Base-by-base conservation (phyloP, 1,140 invertebrate species). In the Kradibia gibbosae region DNA sequence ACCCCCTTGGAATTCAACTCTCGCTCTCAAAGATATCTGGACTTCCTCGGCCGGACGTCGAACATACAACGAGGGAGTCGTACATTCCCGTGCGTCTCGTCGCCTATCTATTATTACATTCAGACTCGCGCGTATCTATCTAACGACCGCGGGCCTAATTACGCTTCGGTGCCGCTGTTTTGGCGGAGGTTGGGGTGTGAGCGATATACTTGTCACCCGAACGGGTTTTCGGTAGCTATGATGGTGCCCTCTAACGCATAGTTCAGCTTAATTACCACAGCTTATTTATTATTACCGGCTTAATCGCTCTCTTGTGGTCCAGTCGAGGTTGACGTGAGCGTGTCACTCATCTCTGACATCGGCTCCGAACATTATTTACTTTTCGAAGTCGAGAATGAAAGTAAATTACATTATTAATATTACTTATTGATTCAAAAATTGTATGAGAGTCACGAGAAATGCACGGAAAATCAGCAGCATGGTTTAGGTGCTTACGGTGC, bases 81-180 rank as follows among this genome's bases (percentile, higher is more conserved):
- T 20, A 13, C 45, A 48, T 50, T 45, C 70, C 45, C 70, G 70
- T 72, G 70, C 45, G 72, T 53, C 72, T 55, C 72, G 72, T 31
- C 70, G 70, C 15, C 42, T 50, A 50, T 74, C 73, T 75, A 75
- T 75, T 75, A 75, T 75, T 75, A 75, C 31, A 45, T 75, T 60
- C 73, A 34, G 50, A 31, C n/a, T 31, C 45, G 67, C 36, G 60
- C 62, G 62, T 67, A 67, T 67, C 62, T n/a, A 67, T 39, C 36
- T 67, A 67, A 67, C 70, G 25, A 50, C 53, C 22, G 20, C 73
- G 50, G 55, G 73, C 73, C 73, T 75, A 75, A 75, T 75, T 75
- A 60, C 73, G 31, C 50, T 50, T 3, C 15, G 72, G 8, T 11
- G 17, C 45, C 72, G 10, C 22, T 1, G 50, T 75, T 42, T 60